These are phyloP conservation scores for Xestoiulus laeticollis DNA, from an alignment of 2,888 invertebrate genomes.

Conservation along the genomic window DNA sequence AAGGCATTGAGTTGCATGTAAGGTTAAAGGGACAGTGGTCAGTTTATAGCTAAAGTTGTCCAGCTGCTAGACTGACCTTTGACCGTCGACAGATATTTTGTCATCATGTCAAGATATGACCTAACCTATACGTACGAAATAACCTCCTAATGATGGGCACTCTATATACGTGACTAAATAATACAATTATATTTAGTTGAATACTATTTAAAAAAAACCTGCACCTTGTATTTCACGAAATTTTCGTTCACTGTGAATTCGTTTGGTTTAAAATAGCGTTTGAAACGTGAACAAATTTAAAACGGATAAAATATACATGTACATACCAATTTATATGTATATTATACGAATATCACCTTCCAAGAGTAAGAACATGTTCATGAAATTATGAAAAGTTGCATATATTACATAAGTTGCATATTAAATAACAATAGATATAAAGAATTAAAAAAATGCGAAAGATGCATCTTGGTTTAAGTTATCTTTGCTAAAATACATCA, in stretches of 20 bases:
- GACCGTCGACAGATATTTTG: neutral
- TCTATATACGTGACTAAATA: too few species aligned
- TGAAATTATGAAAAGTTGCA: too few species aligned
- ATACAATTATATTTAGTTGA: too few species aligned
- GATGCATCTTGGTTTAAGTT: too few species aligned
- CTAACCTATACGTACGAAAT: neutral
- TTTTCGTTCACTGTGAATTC: neutral
- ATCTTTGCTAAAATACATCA: too few species aligned
- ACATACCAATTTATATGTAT: too few species aligned
- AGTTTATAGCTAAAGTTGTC: neutral
- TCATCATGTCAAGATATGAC: neutral
- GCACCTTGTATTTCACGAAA: neutral
- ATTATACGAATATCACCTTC: too few species aligned
- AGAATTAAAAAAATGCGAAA: too few species aligned
- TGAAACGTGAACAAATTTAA: neutral
- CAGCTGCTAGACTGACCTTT: slow-evolving; percentile 19
- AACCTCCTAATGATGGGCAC: neutral
- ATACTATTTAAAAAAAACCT: neutral
- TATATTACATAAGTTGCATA: too few species aligned
- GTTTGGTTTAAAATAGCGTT: neutral
- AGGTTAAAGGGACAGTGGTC: neutral
- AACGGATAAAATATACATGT: too few species aligned
- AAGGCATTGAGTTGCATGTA: neutral
- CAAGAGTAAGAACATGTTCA: too few species aligned
- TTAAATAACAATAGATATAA: too few species aligned